phyloP scores from a whole-genome alignment of 2,113 vertebrate genomes.

The Romanogobio albipinnatus region DNA sequence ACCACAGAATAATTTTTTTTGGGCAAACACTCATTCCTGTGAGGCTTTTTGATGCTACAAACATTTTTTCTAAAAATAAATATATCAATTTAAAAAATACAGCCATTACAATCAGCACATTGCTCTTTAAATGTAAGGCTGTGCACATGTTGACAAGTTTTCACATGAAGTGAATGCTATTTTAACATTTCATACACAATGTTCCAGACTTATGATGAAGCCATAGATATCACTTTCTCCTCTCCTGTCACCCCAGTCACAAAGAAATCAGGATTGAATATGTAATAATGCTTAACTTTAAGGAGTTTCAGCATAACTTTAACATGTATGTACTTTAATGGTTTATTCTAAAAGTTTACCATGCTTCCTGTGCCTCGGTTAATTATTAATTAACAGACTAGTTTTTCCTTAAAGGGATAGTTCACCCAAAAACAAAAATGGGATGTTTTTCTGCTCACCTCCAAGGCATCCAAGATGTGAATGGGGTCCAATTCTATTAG shows the following conservation, averaged over 20 bases:
- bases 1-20: background rate
- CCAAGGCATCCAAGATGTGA: too few relatives aligned
- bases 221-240: background rate
- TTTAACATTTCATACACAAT: background rate
- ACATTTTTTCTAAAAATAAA: too few relatives aligned
- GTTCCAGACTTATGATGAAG: background rate
- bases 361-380: background rate
- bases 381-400: background rate
- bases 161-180: background rate
- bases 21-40: background rate
- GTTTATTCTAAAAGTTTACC: background rate
- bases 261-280: conserved; percentile 24
- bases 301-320: background rate
- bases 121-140: background rate
- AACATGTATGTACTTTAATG: conserved; percentile 15
- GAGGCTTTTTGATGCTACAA: background rate
- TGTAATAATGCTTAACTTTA: conserved; percentile 34
- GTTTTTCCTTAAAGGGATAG: background rate
- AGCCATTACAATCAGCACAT: too few relatives aligned
- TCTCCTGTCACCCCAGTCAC: conserved; percentile 37
- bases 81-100: too few relatives aligned
- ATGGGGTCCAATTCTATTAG: too few relatives aligned
- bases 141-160: background rate
- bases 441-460: too few relatives aligned
- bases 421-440: too few relatives aligned